A percentile compares a stretch with the other conserved stretches of the same genome.
phyloP scores from a whole-genome alignment of 2,113 vertebrate species.

The Carassius carassius region DNA sequence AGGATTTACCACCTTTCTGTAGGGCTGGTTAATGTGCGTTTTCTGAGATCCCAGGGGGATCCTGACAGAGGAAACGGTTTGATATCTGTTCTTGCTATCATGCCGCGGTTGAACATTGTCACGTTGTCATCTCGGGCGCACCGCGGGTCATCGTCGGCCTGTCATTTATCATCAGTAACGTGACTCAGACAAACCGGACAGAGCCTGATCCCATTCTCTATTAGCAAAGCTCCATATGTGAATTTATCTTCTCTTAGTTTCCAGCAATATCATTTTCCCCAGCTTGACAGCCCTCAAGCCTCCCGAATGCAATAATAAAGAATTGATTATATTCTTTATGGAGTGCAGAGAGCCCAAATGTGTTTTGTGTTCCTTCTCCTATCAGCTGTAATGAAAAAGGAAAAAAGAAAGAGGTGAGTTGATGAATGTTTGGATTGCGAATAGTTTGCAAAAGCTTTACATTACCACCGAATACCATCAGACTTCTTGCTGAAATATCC shows the following conservation, averaged over 20 bases:
- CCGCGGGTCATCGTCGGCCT: conserved; percentile 64
- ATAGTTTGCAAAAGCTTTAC: conserved; percentile 18
- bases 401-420: conserved; percentile 50
- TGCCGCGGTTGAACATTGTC: conserved; percentile 16
- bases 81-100: conserved; percentile 42
- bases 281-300: conserved; percentile 71
- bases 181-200: conserved; percentile 68
- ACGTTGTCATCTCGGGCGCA: conserved; percentile 35
- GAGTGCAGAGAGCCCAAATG: conserved; percentile 61
- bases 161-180: conserved; percentile 68
- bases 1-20: conserved; percentile 51
- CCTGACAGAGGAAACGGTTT: conserved; percentile 22
- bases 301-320: conserved; percentile 72
- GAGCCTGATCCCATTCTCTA: conserved; percentile 63
- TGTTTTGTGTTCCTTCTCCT: conserved; percentile 71
- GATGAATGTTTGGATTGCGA: conserved; percentile 60
- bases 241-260: conserved; percentile 69
- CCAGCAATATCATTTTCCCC: conserved; percentile 71
- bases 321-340: conserved; percentile 76
- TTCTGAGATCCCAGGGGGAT: conserved; percentile 26
- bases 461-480: not conserved
- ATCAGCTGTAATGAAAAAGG: conserved; percentile 68
- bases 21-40: conserved; percentile 44
- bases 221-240: conserved; percentile 63
- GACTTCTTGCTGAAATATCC: not conserved